These are phyloP conservation scores for Protosalanx chinensis DNA, from an alignment of 2,797 vertebrate species.

Conservation along the genomic window DNA sequence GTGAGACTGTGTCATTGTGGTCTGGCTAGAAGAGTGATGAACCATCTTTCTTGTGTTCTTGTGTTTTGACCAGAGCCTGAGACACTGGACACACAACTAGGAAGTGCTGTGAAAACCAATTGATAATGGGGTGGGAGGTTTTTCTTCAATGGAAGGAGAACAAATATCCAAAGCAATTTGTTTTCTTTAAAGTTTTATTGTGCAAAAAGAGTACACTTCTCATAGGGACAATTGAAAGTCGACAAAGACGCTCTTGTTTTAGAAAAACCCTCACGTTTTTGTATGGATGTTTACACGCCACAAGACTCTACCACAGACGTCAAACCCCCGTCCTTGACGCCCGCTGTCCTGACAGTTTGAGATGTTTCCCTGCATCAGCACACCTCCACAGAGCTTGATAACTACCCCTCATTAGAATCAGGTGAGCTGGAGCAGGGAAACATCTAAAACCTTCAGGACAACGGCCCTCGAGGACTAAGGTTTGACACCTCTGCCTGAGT, in stretches of 20 bases:
- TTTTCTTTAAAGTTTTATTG: constrained; percentile 15
- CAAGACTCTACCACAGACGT: no score
- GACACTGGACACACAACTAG: constrained; percentile 18
- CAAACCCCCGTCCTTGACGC: no score
- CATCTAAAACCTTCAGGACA: no score
- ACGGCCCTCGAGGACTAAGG: no score
- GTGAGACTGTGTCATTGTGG: constrained; percentile 62
- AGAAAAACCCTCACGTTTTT: no score
- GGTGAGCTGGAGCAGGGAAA: no score
- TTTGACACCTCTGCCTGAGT: no score
- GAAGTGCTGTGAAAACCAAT: constrained; percentile 3
- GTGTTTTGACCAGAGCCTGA: constrained; percentile 35
- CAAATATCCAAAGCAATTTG: constrained; percentile 18
- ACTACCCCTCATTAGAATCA: no score
- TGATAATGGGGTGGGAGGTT: constrained; percentile 11
- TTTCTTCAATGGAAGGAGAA: constrained; percentile 4
- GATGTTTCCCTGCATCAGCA: no score
- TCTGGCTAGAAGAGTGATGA: constrained; percentile 57
- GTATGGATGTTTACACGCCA: constrained; percentile 4
- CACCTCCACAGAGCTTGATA: no score
- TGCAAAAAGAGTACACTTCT: background rate
- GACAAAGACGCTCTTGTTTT: background rate
- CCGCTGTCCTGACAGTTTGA: no score
- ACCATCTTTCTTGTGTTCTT: constrained; percentile 59
- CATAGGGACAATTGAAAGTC: background rate